Conservation (phyloP, 2,797 vertebrate species). For the Hozukius guyotensis region DNA sequence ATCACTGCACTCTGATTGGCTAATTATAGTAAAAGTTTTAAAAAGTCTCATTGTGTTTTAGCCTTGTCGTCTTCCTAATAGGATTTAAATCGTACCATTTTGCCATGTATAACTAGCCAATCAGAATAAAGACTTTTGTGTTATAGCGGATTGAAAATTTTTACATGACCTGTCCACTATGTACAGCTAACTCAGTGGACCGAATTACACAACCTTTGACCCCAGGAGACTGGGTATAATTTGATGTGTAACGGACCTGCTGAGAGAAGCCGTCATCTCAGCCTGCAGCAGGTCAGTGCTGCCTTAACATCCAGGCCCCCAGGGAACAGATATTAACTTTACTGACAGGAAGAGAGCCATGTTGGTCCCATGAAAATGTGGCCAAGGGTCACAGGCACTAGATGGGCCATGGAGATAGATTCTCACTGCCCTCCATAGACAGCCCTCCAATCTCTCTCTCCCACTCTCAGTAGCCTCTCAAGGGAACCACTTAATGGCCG, state of each 20-base stretch:
- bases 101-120: not conserved
- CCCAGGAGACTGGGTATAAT: conserved; percentile 58
- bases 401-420: conserved; percentile 78
- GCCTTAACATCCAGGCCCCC: conserved; percentile 61
- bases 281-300: conserved; percentile 59
- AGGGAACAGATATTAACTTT: conserved; percentile 78
- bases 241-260: conserved; percentile 65
- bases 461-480: conserved; percentile 67
- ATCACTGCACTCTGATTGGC: not conserved
- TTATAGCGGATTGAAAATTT: conserved; percentile 7
- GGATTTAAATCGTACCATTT: not conserved
- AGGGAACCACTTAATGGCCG: conserved; percentile 74
- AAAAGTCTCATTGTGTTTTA: not conserved
- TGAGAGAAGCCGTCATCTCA: conserved; percentile 61
- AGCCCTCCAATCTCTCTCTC: conserved; percentile 49
- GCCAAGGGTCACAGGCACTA: conserved; percentile 74
- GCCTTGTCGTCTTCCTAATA: not conserved
- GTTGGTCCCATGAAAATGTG: conserved; percentile 82
- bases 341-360: conserved; percentile 79
- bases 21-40: not conserved
- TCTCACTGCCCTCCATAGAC: conserved; percentile 67
- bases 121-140: conserved; percentile 3
- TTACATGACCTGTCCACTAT: conserved; percentile 10
- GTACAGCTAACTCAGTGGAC: conserved; percentile 30
- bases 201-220: conserved; percentile 63